Evolutionary conservation across 2,888 invertebrate genomes (phyloP).

Genomic region (Tupiocoris notatus): DNA sequence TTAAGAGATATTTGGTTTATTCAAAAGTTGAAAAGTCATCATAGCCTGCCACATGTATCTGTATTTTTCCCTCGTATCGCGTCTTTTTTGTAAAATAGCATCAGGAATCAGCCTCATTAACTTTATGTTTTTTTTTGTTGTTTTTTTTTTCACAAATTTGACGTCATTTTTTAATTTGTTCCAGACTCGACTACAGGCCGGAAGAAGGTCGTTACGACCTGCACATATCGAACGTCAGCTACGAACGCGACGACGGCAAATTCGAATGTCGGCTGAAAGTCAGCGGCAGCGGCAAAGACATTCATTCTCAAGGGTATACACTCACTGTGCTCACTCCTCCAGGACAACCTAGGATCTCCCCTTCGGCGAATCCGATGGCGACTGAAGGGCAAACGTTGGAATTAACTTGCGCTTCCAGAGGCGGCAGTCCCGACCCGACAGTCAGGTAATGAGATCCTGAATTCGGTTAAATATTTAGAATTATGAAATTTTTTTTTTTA

Average conservation of each 20-base stretch:
- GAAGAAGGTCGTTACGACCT: slow-evolving; percentile 83
- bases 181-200: slow-evolving; percentile 74
- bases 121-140: not conserved
- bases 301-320: slow-evolving; percentile 71
- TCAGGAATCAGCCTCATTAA: no score
- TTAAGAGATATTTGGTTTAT: no score
- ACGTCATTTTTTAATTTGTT: slow-evolving; percentile 50
- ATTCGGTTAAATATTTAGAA: no score
- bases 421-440: slow-evolving; percentile 86
- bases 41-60: no score
- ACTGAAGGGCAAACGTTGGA: slow-evolving; percentile 78
- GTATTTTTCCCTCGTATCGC: no score
- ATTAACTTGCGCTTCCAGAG: slow-evolving; percentile 76
- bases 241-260: slow-evolving; percentile 85
- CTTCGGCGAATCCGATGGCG: slow-evolving; percentile 72
- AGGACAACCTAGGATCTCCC: slow-evolving; percentile 73
- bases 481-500: no score
- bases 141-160: not conserved
- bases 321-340: slow-evolving; percentile 85
- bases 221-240: slow-evolving; percentile 82
- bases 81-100: no score
- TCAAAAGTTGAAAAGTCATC: no score
- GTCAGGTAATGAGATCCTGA: slow-evolving; percentile 76
- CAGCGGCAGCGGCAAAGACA: slow-evolving; percentile 75
- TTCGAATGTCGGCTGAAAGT: slow-evolving; percentile 88